Base-by-base conservation (phyloP, 2,113 vertebrate species). In the Hippocampus mohnikei region DNA sequence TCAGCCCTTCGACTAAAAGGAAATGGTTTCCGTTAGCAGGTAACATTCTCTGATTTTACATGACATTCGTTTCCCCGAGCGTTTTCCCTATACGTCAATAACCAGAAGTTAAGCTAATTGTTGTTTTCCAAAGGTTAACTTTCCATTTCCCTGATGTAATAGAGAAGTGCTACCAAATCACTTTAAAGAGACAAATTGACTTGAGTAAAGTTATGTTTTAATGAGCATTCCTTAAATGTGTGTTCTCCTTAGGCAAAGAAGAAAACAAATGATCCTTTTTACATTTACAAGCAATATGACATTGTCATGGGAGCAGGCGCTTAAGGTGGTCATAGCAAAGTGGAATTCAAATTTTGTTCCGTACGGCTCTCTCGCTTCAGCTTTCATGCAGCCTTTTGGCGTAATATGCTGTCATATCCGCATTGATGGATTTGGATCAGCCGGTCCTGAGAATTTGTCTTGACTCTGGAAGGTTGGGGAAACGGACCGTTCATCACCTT, bases 401-500 rank as follows among this genome's bases (percentile, higher is more conserved):
- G 73, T 75, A 65, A 67, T 16, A 66, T 62, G 74, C 80, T 75
- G 82, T 84, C 82, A 78, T 60, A 75, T 42, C 66, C 70, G 77
- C 81, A 72, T 23, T 84, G 89, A 86, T 72, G 70, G 88, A 91
- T 88, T 73, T 74, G 81, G 85, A 86, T 85, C 82, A 81, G 79
- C 74, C 71, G 78, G 67, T 83, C 77, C 77, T 48, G 79, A 79
- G 81, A 88, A 88, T 88, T 83, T 84, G 83, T 87, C 84, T 85
- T 75, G 81, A 86, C 87, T 76, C 78, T 68, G 78, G 84, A 69
- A 70, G 75, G 73, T 82, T 84, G 75, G 71, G 81, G 81, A 87
- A 84, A 85, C 74, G 48, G 78, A 80, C 82, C 77, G 88, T 91
- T 90, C 89, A 90, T 91, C 89, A 90, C 88, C 78, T 86, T 89